Evolutionary conservation across 2,888 invertebrate species (phyloP), one percentile per base, ranked within the genome.

Genomic region (Heliconius erato): DNA sequence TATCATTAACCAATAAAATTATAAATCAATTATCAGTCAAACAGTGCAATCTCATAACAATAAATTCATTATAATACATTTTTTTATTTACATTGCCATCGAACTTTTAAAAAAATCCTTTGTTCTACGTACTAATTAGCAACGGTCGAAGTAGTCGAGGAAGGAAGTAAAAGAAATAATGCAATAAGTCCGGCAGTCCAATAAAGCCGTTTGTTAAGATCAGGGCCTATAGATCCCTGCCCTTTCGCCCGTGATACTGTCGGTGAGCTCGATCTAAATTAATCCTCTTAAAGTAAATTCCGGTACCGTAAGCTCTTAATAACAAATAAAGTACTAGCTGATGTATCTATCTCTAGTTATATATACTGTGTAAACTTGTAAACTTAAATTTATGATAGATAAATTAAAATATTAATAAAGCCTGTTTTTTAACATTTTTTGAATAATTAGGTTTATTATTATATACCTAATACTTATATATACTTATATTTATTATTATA

Each of bases 171-270:
- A 87, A 85, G 85, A 89, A 89, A 86, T 88, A 92, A 92, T 90
- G 89, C 89, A 89, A 93, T 94, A 92, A 91, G 91, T 91, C 90
- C 83, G 87, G 87, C 88, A 89, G 87, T 89, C 90, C 90, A 88
- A 92, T 93, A 90, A 91, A 92, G 92, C 90, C 90, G 92, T 94
- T 94, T 91, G 91, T 94, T 92, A 91, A 92, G 92, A 91, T 90
- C 89, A 72, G 88, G 85, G 88, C 87, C 88, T 88, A 88, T 88
- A 88, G 89, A 87, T 85, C 86, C 84, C 74, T 83, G 84, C 84
- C 84, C 87, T 87, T 88, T 89, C 85, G 87, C 87, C 87, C 86
- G 87, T 87, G 89, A 88, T 90, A 90, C 87, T 77, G 88, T 88
- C 85, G 88, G 90, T 87, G 87, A 88, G 88, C 87, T 88, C 89